These are phyloP conservation scores for Gambusia holbrooki DNA, from an alignment of 2,113 vertebrate genomes.

Conservation along the genomic window DNA sequence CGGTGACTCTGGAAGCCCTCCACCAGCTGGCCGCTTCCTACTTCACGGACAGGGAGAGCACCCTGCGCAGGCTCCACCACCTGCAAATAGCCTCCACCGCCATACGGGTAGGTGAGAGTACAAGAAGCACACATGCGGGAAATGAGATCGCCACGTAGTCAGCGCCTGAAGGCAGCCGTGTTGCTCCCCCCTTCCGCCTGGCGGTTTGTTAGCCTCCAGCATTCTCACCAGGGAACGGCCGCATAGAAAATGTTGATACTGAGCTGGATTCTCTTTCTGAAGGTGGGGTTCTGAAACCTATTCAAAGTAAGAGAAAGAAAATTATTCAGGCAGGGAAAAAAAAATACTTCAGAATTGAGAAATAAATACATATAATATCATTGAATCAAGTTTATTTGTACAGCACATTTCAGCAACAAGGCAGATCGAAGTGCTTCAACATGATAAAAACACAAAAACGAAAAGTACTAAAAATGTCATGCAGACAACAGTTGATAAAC, in stretches of 20 bases:
- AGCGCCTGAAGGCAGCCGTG: conserved; percentile 16
- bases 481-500: too few relatives aligned
- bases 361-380: background rate
- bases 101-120: conserved; percentile 77
- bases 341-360: background rate
- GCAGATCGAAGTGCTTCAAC: too few relatives aligned
- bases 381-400: too few relatives aligned
- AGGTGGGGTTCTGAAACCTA: background rate
- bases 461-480: too few relatives aligned
- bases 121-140: background rate
- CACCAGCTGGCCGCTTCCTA: conserved; percentile 85
- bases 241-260: background rate
- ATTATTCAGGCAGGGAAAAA: background rate
- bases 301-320: conserved; percentile 1
- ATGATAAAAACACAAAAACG: too few relatives aligned
- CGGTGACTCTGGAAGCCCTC: conserved; percentile 80
- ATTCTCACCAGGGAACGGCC: background rate
- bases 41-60: conserved; percentile 85
- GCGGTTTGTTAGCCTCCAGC: conserved; percentile 11
- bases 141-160: conserved; percentile 6
- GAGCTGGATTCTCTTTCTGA: background rate
- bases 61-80: conserved; percentile 82
- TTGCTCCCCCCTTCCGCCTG: background rate
- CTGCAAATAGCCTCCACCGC: conserved; percentile 83
- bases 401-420: too few relatives aligned